These are phyloP conservation scores for Cichlasoma orientale DNA, from an alignment of 2,797 vertebrate genomes.

Conservation along the genomic window DNA sequence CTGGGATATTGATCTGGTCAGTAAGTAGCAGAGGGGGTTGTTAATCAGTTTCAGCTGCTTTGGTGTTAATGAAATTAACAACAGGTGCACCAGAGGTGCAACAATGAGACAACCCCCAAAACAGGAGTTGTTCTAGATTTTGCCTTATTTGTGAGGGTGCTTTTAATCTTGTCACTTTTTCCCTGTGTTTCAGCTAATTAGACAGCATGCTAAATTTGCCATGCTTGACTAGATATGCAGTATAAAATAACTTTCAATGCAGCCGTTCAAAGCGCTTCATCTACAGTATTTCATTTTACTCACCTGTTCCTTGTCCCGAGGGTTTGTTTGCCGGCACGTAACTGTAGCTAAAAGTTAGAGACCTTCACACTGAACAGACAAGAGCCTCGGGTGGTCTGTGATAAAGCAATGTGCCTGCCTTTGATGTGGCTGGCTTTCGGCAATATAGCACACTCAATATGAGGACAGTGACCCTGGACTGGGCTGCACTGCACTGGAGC, in stretches of 20 bases:
- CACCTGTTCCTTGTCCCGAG: background rate
- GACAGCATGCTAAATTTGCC: background rate
- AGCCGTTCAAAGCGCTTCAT: background rate
- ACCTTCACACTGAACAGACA: background rate
- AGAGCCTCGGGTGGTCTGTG: slow-evolving; percentile 2
- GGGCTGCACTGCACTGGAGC: background rate
- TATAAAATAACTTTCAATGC: background rate
- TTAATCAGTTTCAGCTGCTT: too few relatives aligned
- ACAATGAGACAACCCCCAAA: too few relatives aligned
- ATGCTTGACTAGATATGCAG: background rate
- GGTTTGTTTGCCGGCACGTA: background rate
- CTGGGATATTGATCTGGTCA: too few relatives aligned
- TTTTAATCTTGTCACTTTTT: background rate
- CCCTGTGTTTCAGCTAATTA: background rate
- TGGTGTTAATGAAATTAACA: too few relatives aligned
- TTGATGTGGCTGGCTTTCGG: background rate
- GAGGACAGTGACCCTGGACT: background rate
- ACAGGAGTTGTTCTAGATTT: background rate
- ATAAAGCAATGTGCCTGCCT: slow-evolving; percentile 14
- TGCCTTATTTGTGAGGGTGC: background rate
- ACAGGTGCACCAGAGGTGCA: too few relatives aligned
- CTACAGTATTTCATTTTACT: background rate
- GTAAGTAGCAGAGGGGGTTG: too few relatives aligned
- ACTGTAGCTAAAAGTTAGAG: background rate
- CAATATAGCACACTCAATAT: background rate